Base-by-base conservation (phyloP, 1,140 invertebrate species). In the Anastrepha obliqua region DNA sequence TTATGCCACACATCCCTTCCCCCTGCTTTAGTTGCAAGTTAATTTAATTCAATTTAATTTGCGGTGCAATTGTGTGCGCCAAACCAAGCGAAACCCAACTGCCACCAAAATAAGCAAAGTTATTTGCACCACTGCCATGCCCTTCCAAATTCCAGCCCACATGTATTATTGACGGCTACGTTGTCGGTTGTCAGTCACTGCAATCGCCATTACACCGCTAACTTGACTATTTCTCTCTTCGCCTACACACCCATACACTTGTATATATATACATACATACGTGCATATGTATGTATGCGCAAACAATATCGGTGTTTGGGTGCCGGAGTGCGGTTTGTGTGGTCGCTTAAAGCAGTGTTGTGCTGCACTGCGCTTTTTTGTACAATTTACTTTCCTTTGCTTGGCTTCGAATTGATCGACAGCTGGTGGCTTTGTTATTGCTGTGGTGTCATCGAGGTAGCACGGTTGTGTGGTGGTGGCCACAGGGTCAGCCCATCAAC, bases 31-130 rank as follows among this genome's bases (percentile, higher is more conserved):
- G 67, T n/a, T 74, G 39, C 39, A 47, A 74, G 67, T 74, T 74
- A 74, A 67, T 74, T 74, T 74, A 74, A 74, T 74, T 74, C 67
- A 44, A 74, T 74, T 74, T 74, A 74, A 74, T 74, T 74, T 39
- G 67, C 67, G 67, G 67, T 74, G 44, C 67, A 74, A 74, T 74
- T 74, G 67, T 74, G 17, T 74, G 42, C 67, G 42, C 42, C 67
- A 74, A 47, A 74, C 67, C 67, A 74, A 44, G 67, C 67, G 67
- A 74, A 17, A 74, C 67, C 39, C 67, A 13, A 4, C 11, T 17
- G 3, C 15, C 42, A n/a, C 2, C 29, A 74, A 74, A 47, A 42
- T 39, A 74, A 74, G 39, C 67, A 74, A 74, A 74, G 44, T 13
- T 44, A 47, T 74, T 74, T 74, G 7, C 67, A 74, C 67, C 5